Evolutionary conservation across 2,888 invertebrate species (phyloP), one percentile per base, ranked within the genome.

Genomic region (Dichetophora obliterata): DNA sequence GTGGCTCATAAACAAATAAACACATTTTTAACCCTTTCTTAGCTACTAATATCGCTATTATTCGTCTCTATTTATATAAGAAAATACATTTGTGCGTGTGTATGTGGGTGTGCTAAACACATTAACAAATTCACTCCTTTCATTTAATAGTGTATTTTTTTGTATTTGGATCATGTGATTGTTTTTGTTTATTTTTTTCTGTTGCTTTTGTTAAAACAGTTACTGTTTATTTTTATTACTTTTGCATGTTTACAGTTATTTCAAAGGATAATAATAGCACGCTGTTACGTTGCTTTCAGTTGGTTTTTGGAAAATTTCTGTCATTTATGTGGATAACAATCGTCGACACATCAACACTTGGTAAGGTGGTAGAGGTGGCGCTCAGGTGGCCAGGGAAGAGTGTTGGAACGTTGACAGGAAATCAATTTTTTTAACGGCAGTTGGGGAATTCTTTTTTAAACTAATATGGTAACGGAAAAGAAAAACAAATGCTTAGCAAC

Each of bases 91-190:
- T 59, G 57, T 71, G 71, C 16, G n/a, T 24, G 31, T 48, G 75
- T 72, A 61, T 72, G 63, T 70, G 61, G 63, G 75, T 75, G 75
- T 69, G 57, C 48, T 54, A 72, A 79, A 75, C 66, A 69, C 83
- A 86, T 85, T 85, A 86, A 86, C 86, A 86, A 85, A 84, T 85
- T 84, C 81, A 82, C 85, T 85, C 83, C 85, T 82, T 80, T 83
- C 80, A 80, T 77, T 85, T 83, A 84, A 85, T 85, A 79, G 85
- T 50, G 19, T 9, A 1, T 59, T 76, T 66, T 66, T 59, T 37
- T 31, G 22, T 24, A 48, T 19, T n/a, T n/a, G n/a, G n/a, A 54
- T 22, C 5, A 8, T 43, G 34, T 31, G 54, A 61, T 65, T 71
- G 24, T 37, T 48, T 54, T 8, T 48, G n/a, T 14, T 50, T 22